A percentile compares a stretch with the other conserved stretches of the same genome.
Evolutionary conservation across 2,888 invertebrate species (phyloP).

Genomic region (Ormyrus labotus): DNA sequence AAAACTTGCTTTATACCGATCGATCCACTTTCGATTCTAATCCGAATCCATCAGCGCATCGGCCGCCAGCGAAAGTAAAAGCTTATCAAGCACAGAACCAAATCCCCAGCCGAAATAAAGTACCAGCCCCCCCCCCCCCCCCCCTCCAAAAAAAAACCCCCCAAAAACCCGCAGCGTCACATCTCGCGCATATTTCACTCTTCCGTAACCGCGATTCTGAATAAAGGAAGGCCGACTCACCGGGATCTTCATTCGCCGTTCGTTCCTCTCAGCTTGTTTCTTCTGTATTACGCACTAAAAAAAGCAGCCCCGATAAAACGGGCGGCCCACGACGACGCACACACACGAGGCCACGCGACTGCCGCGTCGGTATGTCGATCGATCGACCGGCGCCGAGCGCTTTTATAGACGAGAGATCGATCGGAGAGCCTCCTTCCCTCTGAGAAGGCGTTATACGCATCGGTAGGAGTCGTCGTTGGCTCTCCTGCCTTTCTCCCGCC

Average conservation of each 20-base stretch:
- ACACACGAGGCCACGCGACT: constrained; percentile 12
- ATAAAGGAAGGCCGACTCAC: constrained; percentile 36
- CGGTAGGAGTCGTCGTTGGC: too few relatives aligned
- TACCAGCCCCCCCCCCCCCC: too few relatives aligned
- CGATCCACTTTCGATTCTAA: constrained; percentile 18
- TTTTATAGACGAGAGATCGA: constrained; percentile 57
- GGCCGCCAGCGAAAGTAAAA: neutral
- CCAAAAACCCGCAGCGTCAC: neutral
- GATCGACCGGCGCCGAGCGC: constrained; percentile 38
- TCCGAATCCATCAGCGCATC: neutral
- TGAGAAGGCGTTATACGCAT: too few relatives aligned
- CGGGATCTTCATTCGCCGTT: constrained; percentile 50
- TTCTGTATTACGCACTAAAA: neutral
- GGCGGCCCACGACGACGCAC: neutral
- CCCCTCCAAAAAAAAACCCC: neutral
- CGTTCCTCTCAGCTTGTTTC: constrained; percentile 2
- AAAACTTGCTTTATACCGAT: constrained; percentile 28
- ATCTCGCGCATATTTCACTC: neutral
- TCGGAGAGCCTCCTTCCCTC: too few relatives aligned
- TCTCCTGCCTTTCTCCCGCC: too few relatives aligned
- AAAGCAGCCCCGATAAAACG: constrained; percentile 9
- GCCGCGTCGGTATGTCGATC: constrained; percentile 46
- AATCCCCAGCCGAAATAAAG: neutral
- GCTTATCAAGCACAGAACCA: neutral
- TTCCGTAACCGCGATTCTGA: too few relatives aligned